Percentiles rank a stretch among this genome's conserved stretches.
These are phyloP conservation scores for Lophius americanus DNA, from an alignment of 2,797 vertebrate genomes.

Conservation along the genomic window DNA sequence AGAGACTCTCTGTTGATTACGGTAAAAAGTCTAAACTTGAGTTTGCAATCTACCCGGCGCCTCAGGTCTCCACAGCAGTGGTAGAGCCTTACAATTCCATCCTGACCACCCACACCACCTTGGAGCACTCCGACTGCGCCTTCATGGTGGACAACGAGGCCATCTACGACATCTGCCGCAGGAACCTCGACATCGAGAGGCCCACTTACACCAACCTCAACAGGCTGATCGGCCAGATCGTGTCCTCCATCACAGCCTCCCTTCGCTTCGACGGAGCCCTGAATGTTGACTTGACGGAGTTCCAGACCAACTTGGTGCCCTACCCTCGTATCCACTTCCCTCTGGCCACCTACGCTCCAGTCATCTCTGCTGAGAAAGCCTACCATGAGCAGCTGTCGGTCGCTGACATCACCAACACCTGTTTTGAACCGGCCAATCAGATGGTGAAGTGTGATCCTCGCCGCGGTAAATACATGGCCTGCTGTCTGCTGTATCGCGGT, in stretches of 20 bases:
- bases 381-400: slow-evolving; percentile 74
- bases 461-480: slow-evolving; percentile 91
- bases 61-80: slow-evolving; percentile 88
- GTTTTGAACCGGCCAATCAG: slow-evolving; percentile 59
- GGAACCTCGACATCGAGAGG: slow-evolving; percentile 85
- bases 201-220: slow-evolving; percentile 86
- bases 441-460: slow-evolving; percentile 93
- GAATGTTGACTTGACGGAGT: slow-evolving; percentile 89
- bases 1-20: slow-evolving; percentile 64
- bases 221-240: slow-evolving; percentile 86
- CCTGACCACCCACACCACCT: slow-evolving; percentile 89
- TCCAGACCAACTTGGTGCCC: slow-evolving; percentile 89
- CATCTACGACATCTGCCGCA: slow-evolving; percentile 91
- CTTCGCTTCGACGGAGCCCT: slow-evolving; percentile 89
- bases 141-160: slow-evolving; percentile 95
- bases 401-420: not conserved
- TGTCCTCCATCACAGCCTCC: slow-evolving; percentile 88
- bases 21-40: slow-evolving; percentile 92
- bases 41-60: slow-evolving; percentile 88
- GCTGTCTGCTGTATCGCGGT: slow-evolving; percentile 89
- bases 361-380: slow-evolving; percentile 84
- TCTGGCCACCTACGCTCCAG: slow-evolving; percentile 85
- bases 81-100: slow-evolving; percentile 92
- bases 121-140: slow-evolving; percentile 92
- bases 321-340: slow-evolving; percentile 90